Conservation (phyloP, 2,113 vertebrate species). For the Tamias sibiricus region DNA sequence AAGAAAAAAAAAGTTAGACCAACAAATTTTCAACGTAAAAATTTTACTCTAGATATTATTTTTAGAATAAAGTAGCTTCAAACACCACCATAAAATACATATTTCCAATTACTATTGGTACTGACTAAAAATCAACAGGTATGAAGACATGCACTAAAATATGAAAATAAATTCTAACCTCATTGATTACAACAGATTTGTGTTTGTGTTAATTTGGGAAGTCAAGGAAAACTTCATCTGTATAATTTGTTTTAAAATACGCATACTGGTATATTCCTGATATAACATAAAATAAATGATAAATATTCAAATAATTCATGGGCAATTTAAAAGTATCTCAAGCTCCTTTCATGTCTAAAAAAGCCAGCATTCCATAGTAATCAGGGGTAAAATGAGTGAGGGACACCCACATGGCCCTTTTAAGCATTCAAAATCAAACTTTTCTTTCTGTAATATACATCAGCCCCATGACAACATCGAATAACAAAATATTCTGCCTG, state of each 20-base stretch:
- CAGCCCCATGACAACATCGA: background rate
- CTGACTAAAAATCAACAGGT: background rate
- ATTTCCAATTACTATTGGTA: background rate
- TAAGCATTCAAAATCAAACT: slow-evolving; percentile 13
- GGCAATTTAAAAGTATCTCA: background rate
- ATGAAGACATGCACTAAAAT: background rate
- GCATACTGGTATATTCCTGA: background rate
- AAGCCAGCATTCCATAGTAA: background rate
- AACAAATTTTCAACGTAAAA: background rate
- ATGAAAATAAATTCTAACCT: slow-evolving; percentile 12
- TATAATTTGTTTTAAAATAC: background rate
- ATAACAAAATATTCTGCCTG: background rate
- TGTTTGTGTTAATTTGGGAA: background rate
- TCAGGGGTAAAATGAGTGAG: background rate
- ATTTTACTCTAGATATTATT: background rate
- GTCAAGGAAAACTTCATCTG: background rate
- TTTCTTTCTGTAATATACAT: background rate
- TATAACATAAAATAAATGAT: slow-evolving; percentile 27
- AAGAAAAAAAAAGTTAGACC: background rate
- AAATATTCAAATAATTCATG: slow-evolving; percentile 6
- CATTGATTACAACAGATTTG: background rate
- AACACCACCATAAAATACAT: background rate
- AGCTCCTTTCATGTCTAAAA: background rate
- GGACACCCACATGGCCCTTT: background rate
- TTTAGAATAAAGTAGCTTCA: background rate